Base-by-base conservation (phyloP, 2,888 invertebrate genomes). In the Ceraclea dissimilis region DNA sequence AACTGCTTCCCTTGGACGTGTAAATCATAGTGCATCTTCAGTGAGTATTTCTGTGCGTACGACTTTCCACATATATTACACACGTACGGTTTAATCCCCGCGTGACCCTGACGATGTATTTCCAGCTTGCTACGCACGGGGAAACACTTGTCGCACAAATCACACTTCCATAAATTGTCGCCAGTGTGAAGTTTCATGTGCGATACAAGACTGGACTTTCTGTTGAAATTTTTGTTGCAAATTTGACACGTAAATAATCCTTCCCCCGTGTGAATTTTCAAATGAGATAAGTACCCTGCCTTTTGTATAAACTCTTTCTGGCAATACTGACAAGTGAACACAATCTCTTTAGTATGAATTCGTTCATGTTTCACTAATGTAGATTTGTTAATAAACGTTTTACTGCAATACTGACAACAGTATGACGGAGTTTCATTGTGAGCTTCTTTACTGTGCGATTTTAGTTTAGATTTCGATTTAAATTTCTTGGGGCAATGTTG, bases 191-290 rank as follows among this genome's bases (percentile, higher is more conserved):
- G 33, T 20, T 61, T 61, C 4, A 54, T 49, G n/a, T 61, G 61
- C 4, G 59, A 61, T 2, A 61, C 61, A 1, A 61, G 21, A 10
- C 59, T 56, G 2, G 61, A 61, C 18, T 61, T 61, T 39, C 61
- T 68, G 53, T 68, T 70, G 18, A 74, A 74, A 1, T 67, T 66
- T 52, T 74, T 75, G 0, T 69, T 70, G 62, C 75, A 75, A 1
- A 68, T 61, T 43, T 71, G 67, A 63, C 76, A 75, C 0, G 67
- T 63, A 16, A 69, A 70, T 59, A 69, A 68, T 64, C 68, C 75
- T 52, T 71, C 69, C 1, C 74, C 74, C 0, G 70, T 67, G 62
- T 78, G 78, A 5, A 72, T 70, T 52, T 71, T 70, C 56, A 71
- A 63, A 60, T 77, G 77, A 0, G 64, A 75, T 65, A 56, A 22